A percentile compares a stretch with the other conserved stretches of the same genome.
phyloP scores from a whole-genome alignment of 2,888 invertebrate species.

The Cephus pygmeus region DNA sequence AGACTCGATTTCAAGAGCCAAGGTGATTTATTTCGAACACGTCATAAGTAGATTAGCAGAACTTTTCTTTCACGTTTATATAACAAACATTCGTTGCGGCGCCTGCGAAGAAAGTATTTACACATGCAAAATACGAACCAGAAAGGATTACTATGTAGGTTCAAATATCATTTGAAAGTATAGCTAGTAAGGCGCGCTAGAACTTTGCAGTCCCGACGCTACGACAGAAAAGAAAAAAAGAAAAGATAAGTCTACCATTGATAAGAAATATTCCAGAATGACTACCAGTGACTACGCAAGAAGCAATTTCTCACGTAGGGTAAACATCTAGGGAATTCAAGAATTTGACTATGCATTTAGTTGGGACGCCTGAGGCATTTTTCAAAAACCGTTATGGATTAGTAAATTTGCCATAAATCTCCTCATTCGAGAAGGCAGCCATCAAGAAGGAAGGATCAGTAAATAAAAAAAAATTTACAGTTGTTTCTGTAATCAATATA shows the following conservation, averaged over 20 bases:
- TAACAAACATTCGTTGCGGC: neutral
- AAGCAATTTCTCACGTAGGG: neutral
- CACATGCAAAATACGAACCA: neutral
- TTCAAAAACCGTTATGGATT: neutral
- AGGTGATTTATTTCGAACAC: conserved; percentile 31
- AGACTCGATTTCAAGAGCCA: conserved; percentile 24
- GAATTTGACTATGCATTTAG: neutral
- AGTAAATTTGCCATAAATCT: neutral
- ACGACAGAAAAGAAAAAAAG: neutral
- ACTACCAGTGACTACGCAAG: neutral
- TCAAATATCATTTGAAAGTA: neutral
- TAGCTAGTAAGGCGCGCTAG: conserved; percentile 4
- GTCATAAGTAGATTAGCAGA: conserved; percentile 7
- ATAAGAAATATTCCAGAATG: neutral
- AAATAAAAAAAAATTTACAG: neutral
- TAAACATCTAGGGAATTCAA: neutral
- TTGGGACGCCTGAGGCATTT: neutral
- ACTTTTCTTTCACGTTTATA: neutral
- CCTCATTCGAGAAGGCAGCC: too few species aligned
- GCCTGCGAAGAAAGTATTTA: neutral
- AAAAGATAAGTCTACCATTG: neutral
- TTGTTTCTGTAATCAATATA: neutral
- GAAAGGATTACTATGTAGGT: neutral
- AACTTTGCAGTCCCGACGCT: neutral
- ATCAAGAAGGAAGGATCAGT: neutral